Base-by-base conservation (phyloP, 2,113 vertebrate species). In the Plectropomus leopardus region DNA sequence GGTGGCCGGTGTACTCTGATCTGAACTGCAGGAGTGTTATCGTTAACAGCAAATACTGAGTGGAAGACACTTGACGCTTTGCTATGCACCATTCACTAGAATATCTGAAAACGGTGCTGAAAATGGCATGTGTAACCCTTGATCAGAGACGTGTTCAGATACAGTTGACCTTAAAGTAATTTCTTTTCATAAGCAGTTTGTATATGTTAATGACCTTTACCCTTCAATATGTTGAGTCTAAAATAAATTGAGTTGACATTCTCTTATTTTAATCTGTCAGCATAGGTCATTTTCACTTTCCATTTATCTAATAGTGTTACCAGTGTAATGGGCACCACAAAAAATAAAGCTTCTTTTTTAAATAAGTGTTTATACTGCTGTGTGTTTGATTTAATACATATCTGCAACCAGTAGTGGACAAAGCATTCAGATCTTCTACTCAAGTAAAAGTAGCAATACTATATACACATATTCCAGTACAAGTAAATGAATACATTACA, bases 281-380 rank as follows among this genome's bases (percentile, higher is more conserved):
- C 63, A 67, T 50, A 67, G 64, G 28, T 67, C 19, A 67, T 50
- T 50, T 44, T 44, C 87, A 81, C 78, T 82, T 87, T 83, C 67
- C 65, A 84, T 88, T 80, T 85, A 86, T 90, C 87, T 58, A 70
- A 75, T 84, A 88, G 73, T 90, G 89, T 91, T 90, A 82, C 84
- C 83, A 85, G 60, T 90, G 86, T 91, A 84, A 82, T 69, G 72
- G 81, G 58, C 72, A 89, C 83, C 78, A 85, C 80, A 83, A 68
- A 65, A 92, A 94, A 92, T 94, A 93, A 93, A 92, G 47, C 50
- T 66, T 83, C 40, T 74, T 83, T 89, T 66, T 73, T 66, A 44
- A 79, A 86, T 63, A 61, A 17, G 48, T 47, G 67, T 60, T 67
- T 55, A 64, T 82, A 63, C 24, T 34, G 14, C 24, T 63, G 6